These are phyloP conservation scores for Archegozetes longisetosus DNA, from an alignment of 1,140 invertebrate genomes.

Conservation along the genomic window DNA sequence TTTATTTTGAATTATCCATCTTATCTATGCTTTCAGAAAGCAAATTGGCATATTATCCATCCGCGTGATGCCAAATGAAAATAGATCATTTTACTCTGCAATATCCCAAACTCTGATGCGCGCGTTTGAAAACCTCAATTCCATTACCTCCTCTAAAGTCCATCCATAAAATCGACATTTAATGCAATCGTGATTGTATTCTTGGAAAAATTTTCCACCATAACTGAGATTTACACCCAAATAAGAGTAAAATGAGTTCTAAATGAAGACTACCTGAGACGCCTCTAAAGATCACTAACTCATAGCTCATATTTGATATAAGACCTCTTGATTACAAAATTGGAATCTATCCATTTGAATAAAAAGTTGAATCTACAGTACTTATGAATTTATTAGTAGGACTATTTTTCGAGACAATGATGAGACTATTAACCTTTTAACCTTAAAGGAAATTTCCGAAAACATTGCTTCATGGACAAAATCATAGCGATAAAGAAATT, in stretches of 20 bases:
- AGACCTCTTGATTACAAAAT: constrained; percentile 51
- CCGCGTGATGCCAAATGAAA: constrained; percentile 65
- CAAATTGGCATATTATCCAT: constrained; percentile 43
- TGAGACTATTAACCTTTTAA: too few species aligned
- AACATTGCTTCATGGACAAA: too few species aligned
- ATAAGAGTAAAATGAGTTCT: constrained; percentile 78
- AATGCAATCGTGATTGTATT: constrained; percentile 41
- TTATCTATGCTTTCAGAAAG: constrained; percentile 33
- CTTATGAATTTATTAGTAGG: too few species aligned
- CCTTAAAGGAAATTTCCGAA: too few species aligned
- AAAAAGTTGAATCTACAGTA: too few species aligned
- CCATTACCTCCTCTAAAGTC: constrained; percentile 52
- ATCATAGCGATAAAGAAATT: too few species aligned
- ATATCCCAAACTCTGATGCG: constrained; percentile 43
- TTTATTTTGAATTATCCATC: constrained; percentile 39
- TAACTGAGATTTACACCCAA: constrained; percentile 65
- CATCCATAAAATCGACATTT: constrained; percentile 79
- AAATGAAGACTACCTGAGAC: constrained; percentile 41
- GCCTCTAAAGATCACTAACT: constrained; percentile 55
- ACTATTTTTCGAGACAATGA: too few species aligned
- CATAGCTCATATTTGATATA: constrained; percentile 43
- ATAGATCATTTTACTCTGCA: constrained; percentile 51
- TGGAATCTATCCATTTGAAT: constrained; percentile 76
- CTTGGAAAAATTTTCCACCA: constrained; percentile 48
- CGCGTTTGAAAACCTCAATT: constrained; percentile 29